Percentiles rank a stretch among this genome's conserved stretches.
Conservation (phyloP, 2,797 vertebrate species). For the Chloroceryle inda region DNA sequence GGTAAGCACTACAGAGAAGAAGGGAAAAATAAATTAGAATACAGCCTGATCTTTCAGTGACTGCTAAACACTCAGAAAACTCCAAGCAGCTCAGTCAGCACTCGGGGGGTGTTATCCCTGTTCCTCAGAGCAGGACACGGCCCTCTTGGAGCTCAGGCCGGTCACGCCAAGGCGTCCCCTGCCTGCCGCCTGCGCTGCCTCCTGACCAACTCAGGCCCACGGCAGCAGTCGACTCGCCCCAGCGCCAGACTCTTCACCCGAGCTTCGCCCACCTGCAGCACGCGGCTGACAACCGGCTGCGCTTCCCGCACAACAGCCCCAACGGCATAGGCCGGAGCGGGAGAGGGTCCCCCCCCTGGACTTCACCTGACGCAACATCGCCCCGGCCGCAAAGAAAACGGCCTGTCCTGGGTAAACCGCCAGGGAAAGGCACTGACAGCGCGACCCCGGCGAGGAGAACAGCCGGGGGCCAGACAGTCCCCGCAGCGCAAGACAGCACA, state of each 20-base stretch:
- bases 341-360: accelerated
- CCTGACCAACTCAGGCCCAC: not conserved
- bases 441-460: not conserved
- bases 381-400: accelerated
- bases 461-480: accelerated
- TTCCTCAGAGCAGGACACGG: accelerated
- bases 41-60: not conserved
- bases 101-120: no score
- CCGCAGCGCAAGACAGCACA: no score
- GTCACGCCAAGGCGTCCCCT: not conserved
- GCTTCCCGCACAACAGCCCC: not conserved
- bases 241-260: no score
- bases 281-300: accelerated
- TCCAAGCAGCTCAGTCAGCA: no score
- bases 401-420: accelerated
- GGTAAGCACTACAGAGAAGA: not conserved
- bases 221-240: not conserved
- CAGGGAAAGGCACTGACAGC: accelerated
- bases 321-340: accelerated
- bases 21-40: accelerated
- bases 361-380: accelerated
- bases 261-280: no score
- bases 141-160: not conserved
- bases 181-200: not conserved
- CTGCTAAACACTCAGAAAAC: no score